Conservation (phyloP, 1,140 invertebrate genomes). For the Stegodyphus dumicola region DNA sequence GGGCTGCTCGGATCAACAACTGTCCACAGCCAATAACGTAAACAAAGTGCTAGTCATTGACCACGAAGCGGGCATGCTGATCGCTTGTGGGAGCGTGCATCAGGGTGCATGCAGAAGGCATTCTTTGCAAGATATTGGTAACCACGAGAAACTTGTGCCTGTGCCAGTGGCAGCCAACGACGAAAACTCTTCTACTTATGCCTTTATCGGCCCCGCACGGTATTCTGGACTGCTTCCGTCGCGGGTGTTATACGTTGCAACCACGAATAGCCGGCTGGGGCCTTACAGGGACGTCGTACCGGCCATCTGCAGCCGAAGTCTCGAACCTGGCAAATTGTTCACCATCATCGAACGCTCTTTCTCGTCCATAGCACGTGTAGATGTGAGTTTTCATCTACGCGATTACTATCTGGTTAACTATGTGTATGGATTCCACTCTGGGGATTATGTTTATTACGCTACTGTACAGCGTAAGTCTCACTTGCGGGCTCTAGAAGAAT, state of each 20-base stretch:
- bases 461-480: conserved; percentile 93
- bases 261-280: conserved; percentile 91
- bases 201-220: conserved; percentile 91
- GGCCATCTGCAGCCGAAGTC: conserved; percentile 83
- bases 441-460: conserved; percentile 94
- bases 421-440: conserved; percentile 94
- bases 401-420: conserved; percentile 96
- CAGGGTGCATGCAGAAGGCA: conserved; percentile 91
- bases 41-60: conserved; percentile 94
- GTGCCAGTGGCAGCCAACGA: conserved; percentile 90
- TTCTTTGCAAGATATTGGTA: conserved; percentile 83
- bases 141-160: conserved; percentile 79
- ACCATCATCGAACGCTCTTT: conserved; percentile 82
- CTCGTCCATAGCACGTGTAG: conserved; percentile 86
- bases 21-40: conserved; percentile 82
- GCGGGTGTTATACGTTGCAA: conserved; percentile 92
- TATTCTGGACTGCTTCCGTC: conserved; percentile 78
- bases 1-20: conserved; percentile 75
- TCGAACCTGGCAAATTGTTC: conserved; percentile 76
- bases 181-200: conserved; percentile 88
- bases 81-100: conserved; percentile 87
- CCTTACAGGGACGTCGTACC: conserved; percentile 94
- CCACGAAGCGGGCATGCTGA: conserved; percentile 80
- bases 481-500: conserved; percentile 83
- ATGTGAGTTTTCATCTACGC: conserved; percentile 85